Evolutionary conservation across 1,140 invertebrate species (phyloP), one percentile per base, ranked within the genome.

Genomic region (Matsumurasca onukii): DNA sequence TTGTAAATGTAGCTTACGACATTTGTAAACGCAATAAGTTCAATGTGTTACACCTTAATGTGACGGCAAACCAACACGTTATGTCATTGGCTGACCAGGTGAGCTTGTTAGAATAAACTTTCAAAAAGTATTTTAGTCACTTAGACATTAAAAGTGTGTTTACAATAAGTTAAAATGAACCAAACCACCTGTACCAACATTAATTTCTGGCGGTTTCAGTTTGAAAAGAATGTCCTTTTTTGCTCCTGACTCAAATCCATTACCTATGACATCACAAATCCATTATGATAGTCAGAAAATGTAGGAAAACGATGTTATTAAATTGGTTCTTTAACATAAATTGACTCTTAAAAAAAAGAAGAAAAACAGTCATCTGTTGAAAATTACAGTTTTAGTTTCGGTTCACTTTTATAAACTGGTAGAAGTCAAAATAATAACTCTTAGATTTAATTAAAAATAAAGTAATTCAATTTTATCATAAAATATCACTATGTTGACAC

Each of bases 1-100:
- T 99, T 78, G 94, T 98, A 65, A 97, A 97, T 73, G 88, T 99
- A 66, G 95, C 93, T 2, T 99, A 99, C 80, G 97, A 98, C 82
- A 82, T 99, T 22, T 98, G 95, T 79, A 90, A 91, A 75, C 86
- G 83, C 70, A 98, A 99, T 82, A 88, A 89, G 73, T 99, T 95
- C 80, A 89, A 94, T 81, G 92, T 95, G n/a, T 81, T 99, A 71
- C 97, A 99, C 83, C 89, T 99, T 65, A 99, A 99, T 81, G 91
- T 97, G 57, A 95, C 95, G 0, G 94, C 92, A 72, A 99, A 99
- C 81, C 91, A 91, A 83, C 95, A 97, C 81, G 88, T 93, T 2
- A 85, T 99, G 77, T 95, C 94, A 2, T 82, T 98, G 65, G 86
- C 89, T 57, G 98, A 99, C 82, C 96, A 98, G 84, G 89, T 91